A percentile compares a stretch with the other conserved stretches of the same genome.
Conservation (phyloP, 2,797 vertebrate species). For the Helarctos malayanus region DNA sequence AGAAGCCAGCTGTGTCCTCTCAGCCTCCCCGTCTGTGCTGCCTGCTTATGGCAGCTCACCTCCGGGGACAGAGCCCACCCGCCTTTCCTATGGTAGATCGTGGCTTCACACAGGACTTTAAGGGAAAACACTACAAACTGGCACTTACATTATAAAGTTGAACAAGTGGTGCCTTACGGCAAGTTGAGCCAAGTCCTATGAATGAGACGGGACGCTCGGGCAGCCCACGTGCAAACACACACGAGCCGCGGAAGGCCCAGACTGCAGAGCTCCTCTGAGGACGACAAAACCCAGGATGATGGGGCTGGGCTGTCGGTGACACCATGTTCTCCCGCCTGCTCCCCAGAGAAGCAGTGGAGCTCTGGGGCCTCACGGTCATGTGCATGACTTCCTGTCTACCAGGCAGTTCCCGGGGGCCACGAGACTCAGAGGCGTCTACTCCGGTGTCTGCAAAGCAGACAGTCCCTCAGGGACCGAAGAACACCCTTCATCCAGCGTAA, state of each 20-base stretch:
- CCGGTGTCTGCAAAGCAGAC: not conserved
- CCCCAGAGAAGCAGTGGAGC: not conserved
- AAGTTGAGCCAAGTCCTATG: not conserved
- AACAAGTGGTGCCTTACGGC: not conserved
- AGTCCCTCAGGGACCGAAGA: not conserved
- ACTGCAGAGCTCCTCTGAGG: not conserved
- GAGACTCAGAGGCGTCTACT: not conserved
- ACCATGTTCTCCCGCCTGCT: too few species aligned
- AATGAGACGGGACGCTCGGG: not conserved
- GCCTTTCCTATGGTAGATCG: not conserved
- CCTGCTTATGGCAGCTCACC: not conserved
- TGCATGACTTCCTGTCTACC: not conserved
- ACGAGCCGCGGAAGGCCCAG: not conserved
- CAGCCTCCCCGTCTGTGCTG: rapidly evolving
- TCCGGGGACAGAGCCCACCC: rapidly evolving
- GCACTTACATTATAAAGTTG: not conserved
- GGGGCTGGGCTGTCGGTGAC: rapidly evolving
- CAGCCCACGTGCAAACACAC: not conserved
- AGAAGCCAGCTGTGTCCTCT: not conserved
- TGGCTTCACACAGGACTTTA: not conserved
- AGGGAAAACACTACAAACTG: not conserved
- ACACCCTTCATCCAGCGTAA: not conserved
- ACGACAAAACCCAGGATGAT: rapidly evolving
- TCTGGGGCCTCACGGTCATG: too few species aligned
- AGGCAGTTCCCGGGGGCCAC: rapidly evolving